Conservation (phyloP, 2,888 invertebrate species). For the Drosophila macrothrix region DNA sequence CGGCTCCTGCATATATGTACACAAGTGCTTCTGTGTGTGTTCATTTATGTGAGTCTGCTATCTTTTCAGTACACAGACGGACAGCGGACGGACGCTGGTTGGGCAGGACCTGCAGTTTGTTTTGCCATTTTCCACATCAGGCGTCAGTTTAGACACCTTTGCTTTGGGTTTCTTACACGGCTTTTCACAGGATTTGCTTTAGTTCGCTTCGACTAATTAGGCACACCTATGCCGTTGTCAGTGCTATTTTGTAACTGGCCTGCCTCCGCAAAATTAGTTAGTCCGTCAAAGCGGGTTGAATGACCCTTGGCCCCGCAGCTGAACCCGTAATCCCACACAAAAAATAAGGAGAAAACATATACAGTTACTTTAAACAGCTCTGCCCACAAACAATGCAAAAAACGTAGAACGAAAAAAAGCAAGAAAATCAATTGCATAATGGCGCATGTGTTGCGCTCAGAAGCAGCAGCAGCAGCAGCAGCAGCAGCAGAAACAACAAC, state of each 20-base stretch:
- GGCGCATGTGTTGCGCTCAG: constrained; percentile 77
- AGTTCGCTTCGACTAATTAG: constrained; percentile 72
- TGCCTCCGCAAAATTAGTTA: constrained; percentile 60
- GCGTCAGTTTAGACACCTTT: constrained; percentile 82
- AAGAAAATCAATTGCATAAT: constrained; percentile 82
- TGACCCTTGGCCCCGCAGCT: constrained; percentile 53
- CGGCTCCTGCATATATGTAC: neutral
- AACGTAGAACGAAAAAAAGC: constrained; percentile 40
- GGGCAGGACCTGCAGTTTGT: constrained; percentile 50
- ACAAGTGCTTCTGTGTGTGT: constrained; percentile 4
- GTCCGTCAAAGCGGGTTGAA: constrained; percentile 57
- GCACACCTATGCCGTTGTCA: constrained; percentile 49
- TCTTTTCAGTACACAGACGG: constrained; percentile 34
- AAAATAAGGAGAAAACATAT: constrained; percentile 13
- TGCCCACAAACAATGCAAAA: constrained; percentile 57
- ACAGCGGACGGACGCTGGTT: neutral
- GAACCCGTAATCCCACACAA: constrained; percentile 34
- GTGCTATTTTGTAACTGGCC: constrained; percentile 34
- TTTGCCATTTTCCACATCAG: constrained; percentile 68
- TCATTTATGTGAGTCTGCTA: constrained; percentile 36
- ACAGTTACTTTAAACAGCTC: constrained; percentile 48
- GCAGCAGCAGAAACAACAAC: constrained; percentile 31
- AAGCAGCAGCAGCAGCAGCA: constrained; percentile 43
- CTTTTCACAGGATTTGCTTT: constrained; percentile 65
- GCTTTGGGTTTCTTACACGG: constrained; percentile 18